Evolutionary conservation across 53 echinoderm and acorn worm genomes (phyloP).

Genomic region (Crossaster papposus): DNA sequence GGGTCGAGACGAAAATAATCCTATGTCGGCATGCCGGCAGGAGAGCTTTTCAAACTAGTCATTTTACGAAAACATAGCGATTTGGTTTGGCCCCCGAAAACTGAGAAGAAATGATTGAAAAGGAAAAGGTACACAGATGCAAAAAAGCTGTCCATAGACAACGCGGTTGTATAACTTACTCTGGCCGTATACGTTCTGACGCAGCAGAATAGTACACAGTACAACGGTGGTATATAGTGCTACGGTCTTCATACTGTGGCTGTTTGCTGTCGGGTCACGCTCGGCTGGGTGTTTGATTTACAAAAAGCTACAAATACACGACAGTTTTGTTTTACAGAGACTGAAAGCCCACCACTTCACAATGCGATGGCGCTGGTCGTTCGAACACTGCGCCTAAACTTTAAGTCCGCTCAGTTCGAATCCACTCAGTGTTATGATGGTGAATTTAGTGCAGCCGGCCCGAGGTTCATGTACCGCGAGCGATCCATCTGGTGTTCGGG

Average conservation of each 20-base stretch:
- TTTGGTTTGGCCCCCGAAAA: no score
- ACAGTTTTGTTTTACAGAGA: not conserved
- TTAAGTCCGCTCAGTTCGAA: not conserved
- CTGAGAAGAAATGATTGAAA: not conserved
- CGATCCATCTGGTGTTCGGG: not conserved
- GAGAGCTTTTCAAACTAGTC: no score
- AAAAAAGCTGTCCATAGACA: not conserved
- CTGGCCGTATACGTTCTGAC: not conserved
- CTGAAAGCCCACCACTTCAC: not conserved
- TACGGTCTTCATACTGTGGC: not conserved
- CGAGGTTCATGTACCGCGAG: not conserved
- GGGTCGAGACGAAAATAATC: no score
- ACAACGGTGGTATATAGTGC: not conserved
- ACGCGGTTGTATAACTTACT: no score
- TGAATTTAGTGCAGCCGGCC: not conserved
- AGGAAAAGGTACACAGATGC: not conserved
- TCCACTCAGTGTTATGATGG: not conserved
- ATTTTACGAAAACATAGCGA: no score
- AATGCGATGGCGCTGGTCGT: not conserved
- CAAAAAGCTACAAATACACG: not conserved
- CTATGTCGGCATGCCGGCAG: no score
- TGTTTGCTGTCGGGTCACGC: not conserved
- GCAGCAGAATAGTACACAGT: not conserved
- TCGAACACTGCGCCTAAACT: not conserved
- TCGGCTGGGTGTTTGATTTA: not conserved